Evolutionary conservation across 2,888 invertebrate species (phyloP).

Genomic region (Reticulitermes lucifugus): DNA sequence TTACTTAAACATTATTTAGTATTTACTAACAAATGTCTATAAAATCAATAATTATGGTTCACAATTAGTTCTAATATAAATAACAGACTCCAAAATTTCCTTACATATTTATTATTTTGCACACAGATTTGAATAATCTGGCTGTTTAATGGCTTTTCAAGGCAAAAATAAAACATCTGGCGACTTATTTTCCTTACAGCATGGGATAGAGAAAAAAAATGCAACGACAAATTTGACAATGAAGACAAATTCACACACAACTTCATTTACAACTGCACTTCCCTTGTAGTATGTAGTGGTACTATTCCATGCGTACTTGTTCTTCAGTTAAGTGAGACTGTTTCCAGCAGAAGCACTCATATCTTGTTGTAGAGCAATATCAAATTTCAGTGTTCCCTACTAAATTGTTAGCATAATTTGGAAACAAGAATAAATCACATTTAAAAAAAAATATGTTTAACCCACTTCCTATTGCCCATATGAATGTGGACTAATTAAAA

Average conservation of each 20-base stretch:
- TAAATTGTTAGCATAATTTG: constrained; percentile 13
- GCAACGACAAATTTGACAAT: constrained; percentile 53
- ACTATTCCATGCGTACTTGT: constrained; percentile 43
- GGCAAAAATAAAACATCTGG: constrained; percentile 48
- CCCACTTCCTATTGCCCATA: constrained; percentile 33
- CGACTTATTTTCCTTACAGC: constrained; percentile 41
- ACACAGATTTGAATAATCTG: constrained; percentile 48
- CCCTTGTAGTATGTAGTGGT: constrained; percentile 37
- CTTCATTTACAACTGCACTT: constrained; percentile 51
- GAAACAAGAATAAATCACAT: constrained; percentile 8
- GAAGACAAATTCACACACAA: constrained; percentile 53
- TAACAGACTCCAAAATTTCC: constrained; percentile 46
- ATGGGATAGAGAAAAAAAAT: constrained; percentile 46
- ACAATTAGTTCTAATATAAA: constrained; percentile 43
- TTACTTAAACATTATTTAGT: constrained; percentile 37
- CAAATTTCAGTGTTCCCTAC: background rate
- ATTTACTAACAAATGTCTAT: constrained; percentile 19
- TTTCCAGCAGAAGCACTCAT: constrained; percentile 13
- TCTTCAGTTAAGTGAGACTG: background rate
- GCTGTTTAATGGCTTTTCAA: constrained; percentile 43
- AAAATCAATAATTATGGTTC: constrained; percentile 24
- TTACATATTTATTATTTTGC: constrained; percentile 47
- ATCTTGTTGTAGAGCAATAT: constrained; percentile 35
- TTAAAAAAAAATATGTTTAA: constrained; percentile 20
- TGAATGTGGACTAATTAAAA: constrained; percentile 43